phyloP scores from a whole-genome alignment of 2,797 vertebrate species.

The Sus cebifrons region DNA sequence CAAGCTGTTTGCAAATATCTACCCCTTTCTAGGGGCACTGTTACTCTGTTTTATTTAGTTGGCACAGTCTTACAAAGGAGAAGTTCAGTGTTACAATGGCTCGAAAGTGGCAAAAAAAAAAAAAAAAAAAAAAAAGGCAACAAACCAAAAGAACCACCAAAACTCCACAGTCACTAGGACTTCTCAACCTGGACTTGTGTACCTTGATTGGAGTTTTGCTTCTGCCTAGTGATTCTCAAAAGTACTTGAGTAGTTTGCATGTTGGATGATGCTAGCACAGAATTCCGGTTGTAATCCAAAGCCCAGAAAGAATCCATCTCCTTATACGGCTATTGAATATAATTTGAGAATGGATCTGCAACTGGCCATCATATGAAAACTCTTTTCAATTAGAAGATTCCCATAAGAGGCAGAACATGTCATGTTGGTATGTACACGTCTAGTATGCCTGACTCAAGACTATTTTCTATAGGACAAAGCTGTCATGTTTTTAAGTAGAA shows the following conservation, averaged over 20 bases:
- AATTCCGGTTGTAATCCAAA: neutral
- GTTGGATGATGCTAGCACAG: neutral
- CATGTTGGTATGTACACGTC: neutral
- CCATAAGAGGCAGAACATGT: neutral
- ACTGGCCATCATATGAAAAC: neutral
- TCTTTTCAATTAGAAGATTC: conserved; percentile 17
- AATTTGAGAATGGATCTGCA: conserved; percentile 38
- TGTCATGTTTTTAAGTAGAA: conserved; percentile 1
- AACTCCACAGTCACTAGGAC: neutral
- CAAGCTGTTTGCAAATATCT: conserved; percentile 22
- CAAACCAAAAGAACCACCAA: neutral
- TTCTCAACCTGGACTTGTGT: neutral
- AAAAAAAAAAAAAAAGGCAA: neutral
- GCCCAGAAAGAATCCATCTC: conserved; percentile 11
- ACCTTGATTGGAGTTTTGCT: neutral
- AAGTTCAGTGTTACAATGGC: neutral
- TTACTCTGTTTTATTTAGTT: neutral
- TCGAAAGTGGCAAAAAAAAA: conserved; percentile 32
- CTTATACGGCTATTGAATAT: neutral
- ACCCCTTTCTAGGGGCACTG: neutral
- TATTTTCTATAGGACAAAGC: conserved; percentile 32
- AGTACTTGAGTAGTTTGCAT: neutral
- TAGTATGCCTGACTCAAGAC: neutral
- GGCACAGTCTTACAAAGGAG: conserved; percentile 10
- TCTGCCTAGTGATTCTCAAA: neutral